Conservation (phyloP, 2,888 invertebrate species). For the Eristalinus sepulchralis region DNA sequence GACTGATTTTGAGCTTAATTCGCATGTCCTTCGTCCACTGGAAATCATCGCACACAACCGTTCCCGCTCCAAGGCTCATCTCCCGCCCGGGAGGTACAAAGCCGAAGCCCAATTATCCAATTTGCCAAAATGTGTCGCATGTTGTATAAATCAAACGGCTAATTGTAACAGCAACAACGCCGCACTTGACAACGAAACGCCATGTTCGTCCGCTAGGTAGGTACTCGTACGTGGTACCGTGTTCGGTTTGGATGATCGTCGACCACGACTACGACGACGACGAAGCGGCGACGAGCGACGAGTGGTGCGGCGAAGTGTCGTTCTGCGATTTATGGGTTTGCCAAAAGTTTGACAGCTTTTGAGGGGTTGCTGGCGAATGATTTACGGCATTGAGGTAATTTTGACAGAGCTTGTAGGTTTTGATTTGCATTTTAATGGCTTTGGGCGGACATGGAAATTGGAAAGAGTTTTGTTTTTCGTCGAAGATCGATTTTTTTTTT, state of each 20-base stretch:
- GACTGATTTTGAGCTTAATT: constrained; percentile 23
- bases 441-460: constrained; percentile 29
- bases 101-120: constrained; percentile 57
- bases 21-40: constrained; percentile 49
- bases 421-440: constrained; percentile 56
- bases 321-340: constrained; percentile 52
- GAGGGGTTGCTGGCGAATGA: constrained; percentile 39
- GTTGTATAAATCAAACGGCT: constrained; percentile 53
- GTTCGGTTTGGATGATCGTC: constrained; percentile 22
- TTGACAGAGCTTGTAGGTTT: constrained; percentile 56
- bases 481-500: constrained; percentile 1
- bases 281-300: background rate
- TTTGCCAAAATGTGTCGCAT: constrained; percentile 70
- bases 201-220: background rate
- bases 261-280: background rate
- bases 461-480: constrained; percentile 19
- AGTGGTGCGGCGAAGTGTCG: background rate
- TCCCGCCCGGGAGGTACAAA: constrained; percentile 21
- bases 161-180: constrained; percentile 32
- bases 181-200: background rate
- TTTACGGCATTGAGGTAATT: constrained; percentile 46
- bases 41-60: background rate
- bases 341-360: constrained; percentile 42
- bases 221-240: background rate
- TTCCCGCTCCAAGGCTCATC: constrained; percentile 21